A percentile compares a stretch with the other conserved stretches of the same genome.
These are phyloP conservation scores for Drosophila tristis DNA, from an alignment of 1,140 invertebrate genomes.

Conservation along the genomic window DNA sequence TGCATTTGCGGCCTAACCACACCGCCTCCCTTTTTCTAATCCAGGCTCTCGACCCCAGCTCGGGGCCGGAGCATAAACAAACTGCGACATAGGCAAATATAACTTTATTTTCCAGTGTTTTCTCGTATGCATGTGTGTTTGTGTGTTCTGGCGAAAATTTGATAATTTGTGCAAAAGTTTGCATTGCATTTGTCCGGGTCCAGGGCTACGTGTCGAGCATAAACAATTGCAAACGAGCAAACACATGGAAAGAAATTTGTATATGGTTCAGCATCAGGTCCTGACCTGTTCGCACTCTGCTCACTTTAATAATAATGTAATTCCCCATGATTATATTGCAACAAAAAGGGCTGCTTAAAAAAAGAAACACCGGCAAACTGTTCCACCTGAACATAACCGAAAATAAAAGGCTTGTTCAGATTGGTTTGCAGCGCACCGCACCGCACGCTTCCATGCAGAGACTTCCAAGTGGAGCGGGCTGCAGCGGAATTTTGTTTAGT, in stretches of 20 bases:
- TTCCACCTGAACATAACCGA: background rate
- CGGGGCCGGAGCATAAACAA: slow-evolving; percentile 68
- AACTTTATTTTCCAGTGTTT: slow-evolving; percentile 61
- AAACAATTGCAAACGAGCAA: slow-evolving; percentile 39
- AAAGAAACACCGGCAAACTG: too few species aligned
- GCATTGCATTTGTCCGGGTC: slow-evolving; percentile 59
- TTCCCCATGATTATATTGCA: slow-evolving; percentile 11
- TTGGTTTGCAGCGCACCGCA: slow-evolving; percentile 9
- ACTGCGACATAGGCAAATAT: slow-evolving; percentile 73
- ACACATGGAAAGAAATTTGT: background rate
- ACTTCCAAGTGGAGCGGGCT: background rate
- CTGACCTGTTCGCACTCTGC: slow-evolving; percentile 21
- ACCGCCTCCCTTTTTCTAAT: slow-evolving; percentile 25
- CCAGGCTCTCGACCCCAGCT: slow-evolving; percentile 17
- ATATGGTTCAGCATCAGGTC: background rate
- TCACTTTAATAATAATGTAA: slow-evolving; percentile 16
- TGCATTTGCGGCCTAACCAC: slow-evolving; percentile 62
- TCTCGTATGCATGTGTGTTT: slow-evolving; percentile 3
- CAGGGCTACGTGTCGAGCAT: slow-evolving; percentile 66
- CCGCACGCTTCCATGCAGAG: background rate
- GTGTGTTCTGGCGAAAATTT: slow-evolving; percentile 62
- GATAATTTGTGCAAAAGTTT: slow-evolving; percentile 80
- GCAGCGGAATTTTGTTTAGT: slow-evolving; percentile 23
- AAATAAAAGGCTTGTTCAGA: background rate
- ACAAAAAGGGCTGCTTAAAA: background rate